phyloP scores from a whole-genome alignment of 2,797 vertebrate species.

The Brachymystax lenok region DNA sequence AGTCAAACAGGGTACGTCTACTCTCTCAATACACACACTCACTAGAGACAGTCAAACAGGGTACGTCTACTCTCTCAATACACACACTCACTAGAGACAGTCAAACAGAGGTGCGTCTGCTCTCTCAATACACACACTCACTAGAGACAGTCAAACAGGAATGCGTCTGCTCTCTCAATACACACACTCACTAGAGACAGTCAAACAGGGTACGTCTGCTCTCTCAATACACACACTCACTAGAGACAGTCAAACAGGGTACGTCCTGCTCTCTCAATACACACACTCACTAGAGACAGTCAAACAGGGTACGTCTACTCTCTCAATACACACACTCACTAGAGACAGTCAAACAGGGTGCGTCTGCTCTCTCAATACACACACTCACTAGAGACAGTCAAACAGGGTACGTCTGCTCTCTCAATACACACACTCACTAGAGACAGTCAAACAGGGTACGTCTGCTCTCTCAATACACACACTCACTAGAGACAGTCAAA shows the following conservation, averaged over 20 bases:
- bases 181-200: slow-evolving; percentile 25
- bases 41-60: slow-evolving; percentile 81
- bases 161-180: slow-evolving; percentile 21
- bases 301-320: slow-evolving; percentile 81
- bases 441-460: slow-evolving; percentile 85
- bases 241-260: slow-evolving; percentile 85
- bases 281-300: slow-evolving; percentile 49
- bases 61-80: slow-evolving; percentile 46
- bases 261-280: background rate
- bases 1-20: slow-evolving; percentile 85
- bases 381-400: slow-evolving; percentile 60
- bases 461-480: background rate
- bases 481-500: slow-evolving; percentile 67
- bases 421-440: slow-evolving; percentile 2
- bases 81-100: slow-evolving; percentile 25
- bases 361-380: background rate
- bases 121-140: slow-evolving; percentile 1
- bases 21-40: background rate
- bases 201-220: slow-evolving; percentile 83
- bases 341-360: slow-evolving; percentile 85
- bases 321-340: slow-evolving; percentile 1
- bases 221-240: slow-evolving; percentile 1
- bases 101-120: slow-evolving; percentile 84
- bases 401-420: slow-evolving; percentile 78
- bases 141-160: slow-evolving; percentile 83